Conservation (phyloP, 1,140 invertebrate genomes). For the Galleria mellonella region DNA sequence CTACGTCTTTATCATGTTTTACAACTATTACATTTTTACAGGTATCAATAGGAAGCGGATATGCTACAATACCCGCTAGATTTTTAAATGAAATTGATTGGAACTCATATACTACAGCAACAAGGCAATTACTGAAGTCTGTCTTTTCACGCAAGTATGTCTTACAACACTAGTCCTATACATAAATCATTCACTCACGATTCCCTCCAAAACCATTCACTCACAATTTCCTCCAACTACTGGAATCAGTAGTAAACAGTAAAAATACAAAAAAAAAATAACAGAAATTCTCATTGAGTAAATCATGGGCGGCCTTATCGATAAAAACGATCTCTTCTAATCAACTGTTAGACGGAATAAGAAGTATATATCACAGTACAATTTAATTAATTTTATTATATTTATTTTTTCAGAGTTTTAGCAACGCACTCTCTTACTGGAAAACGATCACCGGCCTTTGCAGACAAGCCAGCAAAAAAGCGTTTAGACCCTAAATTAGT, state of each 20-base stretch:
- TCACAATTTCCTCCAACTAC: too few species aligned
- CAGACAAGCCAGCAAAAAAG: slow-evolving; percentile 21
- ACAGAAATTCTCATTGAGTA: too few species aligned
- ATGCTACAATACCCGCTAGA: slow-evolving; percentile 23
- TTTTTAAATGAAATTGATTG: slow-evolving; percentile 35
- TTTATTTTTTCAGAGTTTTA: slow-evolving; percentile 41
- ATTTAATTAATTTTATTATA: too few species aligned
- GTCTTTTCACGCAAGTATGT: slow-evolving; percentile 40
- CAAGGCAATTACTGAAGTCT: slow-evolving; percentile 33
- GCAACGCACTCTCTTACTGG: slow-evolving; percentile 61
- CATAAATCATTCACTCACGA: too few species aligned
- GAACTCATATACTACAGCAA: slow-evolving; percentile 33
- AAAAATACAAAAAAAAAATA: too few species aligned
- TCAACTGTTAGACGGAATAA: too few species aligned
- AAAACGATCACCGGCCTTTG: slow-evolving; percentile 36
- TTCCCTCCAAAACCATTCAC: too few species aligned
- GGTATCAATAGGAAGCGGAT: slow-evolving; percentile 32
- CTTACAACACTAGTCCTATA: too few species aligned
- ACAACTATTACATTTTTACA: slow-evolving; percentile 8
- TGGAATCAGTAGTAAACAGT: too few species aligned
- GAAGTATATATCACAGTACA: too few species aligned
- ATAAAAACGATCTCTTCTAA: too few species aligned
- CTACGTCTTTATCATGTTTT: background rate
- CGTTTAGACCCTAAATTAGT: slow-evolving; percentile 37
- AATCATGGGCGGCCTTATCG: too few species aligned